Percentiles rank a stretch among this genome's conserved stretches.
phyloP scores from a whole-genome alignment of 2,888 invertebrate genomes.

The Drosophila ustulata region DNA sequence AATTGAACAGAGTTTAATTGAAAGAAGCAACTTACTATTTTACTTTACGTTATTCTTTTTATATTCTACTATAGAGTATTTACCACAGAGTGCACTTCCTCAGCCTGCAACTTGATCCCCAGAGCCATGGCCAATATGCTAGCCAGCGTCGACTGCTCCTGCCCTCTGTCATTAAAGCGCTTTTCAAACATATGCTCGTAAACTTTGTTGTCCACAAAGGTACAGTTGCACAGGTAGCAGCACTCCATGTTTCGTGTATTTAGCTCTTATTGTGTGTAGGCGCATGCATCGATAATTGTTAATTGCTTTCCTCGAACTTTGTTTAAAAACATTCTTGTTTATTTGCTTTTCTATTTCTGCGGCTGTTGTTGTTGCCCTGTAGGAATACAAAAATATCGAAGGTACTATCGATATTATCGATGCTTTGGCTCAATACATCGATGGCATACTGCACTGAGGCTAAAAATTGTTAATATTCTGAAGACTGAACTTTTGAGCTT shows the following conservation, averaged over 20 bases:
- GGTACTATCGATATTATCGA: too few species aligned
- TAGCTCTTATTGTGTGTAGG: background rate
- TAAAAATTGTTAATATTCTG: too few species aligned
- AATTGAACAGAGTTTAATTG: too few species aligned
- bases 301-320: background rate
- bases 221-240: constrained; percentile 42
- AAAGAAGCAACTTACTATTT: too few species aligned
- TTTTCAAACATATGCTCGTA: constrained; percentile 45
- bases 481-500: too few species aligned
- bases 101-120: constrained; percentile 7
- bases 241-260: background rate
- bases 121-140: constrained; percentile 24
- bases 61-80: background rate
- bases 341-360: too few species aligned
- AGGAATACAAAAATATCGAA: too few species aligned
- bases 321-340: too few species aligned
- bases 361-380: too few species aligned
- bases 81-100: constrained; percentile 38
- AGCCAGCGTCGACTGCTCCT: constrained; percentile 19
- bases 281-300: background rate
- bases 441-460: too few species aligned
- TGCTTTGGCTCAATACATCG: too few species aligned
- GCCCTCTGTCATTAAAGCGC: constrained; percentile 24
- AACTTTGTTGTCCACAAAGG: constrained; percentile 22
- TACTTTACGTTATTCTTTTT: too few species aligned